These are phyloP conservation scores for Paralichthys olivaceus DNA, from an alignment of 2,113 vertebrate genomes.

Conservation along the genomic window DNA sequence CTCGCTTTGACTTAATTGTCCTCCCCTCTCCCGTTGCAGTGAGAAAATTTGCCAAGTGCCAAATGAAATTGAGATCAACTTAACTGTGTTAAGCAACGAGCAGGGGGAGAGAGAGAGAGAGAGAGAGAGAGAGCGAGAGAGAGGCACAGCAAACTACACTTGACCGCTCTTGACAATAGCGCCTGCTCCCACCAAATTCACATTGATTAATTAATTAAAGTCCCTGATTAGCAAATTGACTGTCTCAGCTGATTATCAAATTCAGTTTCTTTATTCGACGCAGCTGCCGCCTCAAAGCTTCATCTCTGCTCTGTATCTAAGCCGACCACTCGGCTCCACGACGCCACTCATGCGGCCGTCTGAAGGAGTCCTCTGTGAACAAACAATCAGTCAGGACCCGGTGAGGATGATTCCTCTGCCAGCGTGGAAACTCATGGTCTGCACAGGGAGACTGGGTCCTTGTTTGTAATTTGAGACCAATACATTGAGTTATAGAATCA, in stretches of 20 bases:
- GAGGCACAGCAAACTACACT: constrained; percentile 74
- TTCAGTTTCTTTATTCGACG: constrained; percentile 80
- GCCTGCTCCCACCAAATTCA: constrained; percentile 78
- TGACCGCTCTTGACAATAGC: constrained; percentile 82
- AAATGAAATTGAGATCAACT: constrained; percentile 71
- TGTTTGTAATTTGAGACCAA: too few species aligned
- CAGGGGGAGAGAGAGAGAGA: constrained; percentile 22
- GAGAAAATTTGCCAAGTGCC: constrained; percentile 58
- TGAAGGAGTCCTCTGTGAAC: constrained; percentile 35
- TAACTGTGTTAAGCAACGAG: constrained; percentile 73
- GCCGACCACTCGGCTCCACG: constrained; percentile 47
- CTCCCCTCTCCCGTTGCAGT: constrained; percentile 20
- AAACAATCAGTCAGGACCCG: constrained; percentile 21
- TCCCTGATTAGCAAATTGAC: constrained; percentile 85
- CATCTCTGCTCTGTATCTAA: constrained; percentile 31
- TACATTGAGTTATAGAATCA: too few species aligned
- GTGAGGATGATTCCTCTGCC: constrained; percentile 9
- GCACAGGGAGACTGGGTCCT: background rate
- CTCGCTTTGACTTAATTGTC: constrained; percentile 48
- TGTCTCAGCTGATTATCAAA: constrained; percentile 85
- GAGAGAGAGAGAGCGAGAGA: constrained; percentile 39
- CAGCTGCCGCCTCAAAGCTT: constrained; percentile 50
- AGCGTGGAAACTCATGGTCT: background rate
- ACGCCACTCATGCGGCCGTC: constrained; percentile 22
- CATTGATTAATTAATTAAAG: constrained; percentile 86